Evolutionary conservation across 2,113 vertebrate species (phyloP).

Genomic region (Hippoglossus stenolepis): DNA sequence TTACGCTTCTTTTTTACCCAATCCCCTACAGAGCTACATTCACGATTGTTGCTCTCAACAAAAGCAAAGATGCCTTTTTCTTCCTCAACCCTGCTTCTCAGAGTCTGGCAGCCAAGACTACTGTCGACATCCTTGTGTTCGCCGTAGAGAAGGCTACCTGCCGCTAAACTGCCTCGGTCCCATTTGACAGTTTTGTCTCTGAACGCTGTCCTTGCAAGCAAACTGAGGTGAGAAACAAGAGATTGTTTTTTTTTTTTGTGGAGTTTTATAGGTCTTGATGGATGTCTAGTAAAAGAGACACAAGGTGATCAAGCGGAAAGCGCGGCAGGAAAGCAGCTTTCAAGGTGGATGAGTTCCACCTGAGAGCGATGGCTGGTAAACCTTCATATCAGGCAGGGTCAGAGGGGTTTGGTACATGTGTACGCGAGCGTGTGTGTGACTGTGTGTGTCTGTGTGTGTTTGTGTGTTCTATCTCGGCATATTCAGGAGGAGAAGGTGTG

Average conservation of each 20-base stretch:
- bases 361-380: slow-evolving; percentile 57
- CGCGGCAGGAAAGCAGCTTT: slow-evolving; percentile 30
- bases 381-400: slow-evolving; percentile 65
- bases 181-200: not conserved
- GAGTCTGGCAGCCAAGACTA: slow-evolving; percentile 33
- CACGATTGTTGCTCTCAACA: slow-evolving; percentile 14
- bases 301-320: slow-evolving; percentile 38
- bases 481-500: slow-evolving; percentile 36
- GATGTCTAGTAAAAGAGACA: slow-evolving; percentile 51
- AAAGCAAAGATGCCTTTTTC: slow-evolving; percentile 13
- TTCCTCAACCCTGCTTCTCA: not conserved
- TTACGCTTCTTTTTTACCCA: not conserved
- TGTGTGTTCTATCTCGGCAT: slow-evolving; percentile 23
- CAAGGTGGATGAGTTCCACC: slow-evolving; percentile 60
- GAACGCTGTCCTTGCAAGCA: slow-evolving; percentile 17
- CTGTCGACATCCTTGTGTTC: slow-evolving; percentile 10
- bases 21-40: not conserved
- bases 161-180: not conserved
- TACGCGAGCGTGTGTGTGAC: too few species aligned
- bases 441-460: not conserved
- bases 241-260: not conserved
- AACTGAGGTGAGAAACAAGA: slow-evolving; percentile 1
- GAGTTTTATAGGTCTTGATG: slow-evolving; percentile 32
- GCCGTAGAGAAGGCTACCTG: not conserved
- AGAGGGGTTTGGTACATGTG: slow-evolving; percentile 39